A percentile compares a stretch with the other conserved stretches of the same genome.
phyloP scores from a whole-genome alignment of 2,888 invertebrate genomes.

The Sepiola atlantica region DNA sequence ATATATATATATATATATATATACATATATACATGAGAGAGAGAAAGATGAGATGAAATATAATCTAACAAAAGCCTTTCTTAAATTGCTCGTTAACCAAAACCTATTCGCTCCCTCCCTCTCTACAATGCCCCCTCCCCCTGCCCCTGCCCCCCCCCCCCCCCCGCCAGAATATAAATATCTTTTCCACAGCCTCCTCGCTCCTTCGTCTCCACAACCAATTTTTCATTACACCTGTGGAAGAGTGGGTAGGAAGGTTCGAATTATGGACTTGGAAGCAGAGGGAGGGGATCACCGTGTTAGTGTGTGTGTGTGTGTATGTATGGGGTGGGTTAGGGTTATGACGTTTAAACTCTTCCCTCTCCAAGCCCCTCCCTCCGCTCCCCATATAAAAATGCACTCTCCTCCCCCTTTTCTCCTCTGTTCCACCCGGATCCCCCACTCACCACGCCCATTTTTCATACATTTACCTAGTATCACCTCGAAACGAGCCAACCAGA shows the following conservation, averaged over 20 bases:
- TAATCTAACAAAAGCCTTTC: not conserved
- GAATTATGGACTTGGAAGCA: not conserved
- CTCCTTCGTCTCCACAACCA: not conserved
- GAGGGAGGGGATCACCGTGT: not conserved
- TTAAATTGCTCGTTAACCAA: not conserved
- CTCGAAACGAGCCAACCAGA: not conserved
- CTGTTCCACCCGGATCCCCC: not conserved
- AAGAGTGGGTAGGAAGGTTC: no score
- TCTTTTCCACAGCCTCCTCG: not conserved
- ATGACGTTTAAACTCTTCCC: not conserved
- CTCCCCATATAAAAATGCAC: not conserved
- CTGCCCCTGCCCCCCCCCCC: not conserved
- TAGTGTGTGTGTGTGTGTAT: not conserved
- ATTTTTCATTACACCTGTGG: no score
- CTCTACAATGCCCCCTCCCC: not conserved
- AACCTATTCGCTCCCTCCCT: not conserved
- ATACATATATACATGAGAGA: not conserved
- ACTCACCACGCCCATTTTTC: not conserved
- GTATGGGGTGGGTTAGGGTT: not conserved
- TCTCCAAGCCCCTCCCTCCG: not conserved
- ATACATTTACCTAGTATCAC: constrained; percentile 14
- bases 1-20: constrained; percentile 4
- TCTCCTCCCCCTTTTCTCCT: not conserved
- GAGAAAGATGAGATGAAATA: not conserved
- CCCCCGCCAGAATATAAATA: not conserved